A percentile compares a stretch with the other conserved stretches of the same genome.
Conservation (phyloP, 2,113 vertebrate genomes). For the Mesitornis unicolor region DNA sequence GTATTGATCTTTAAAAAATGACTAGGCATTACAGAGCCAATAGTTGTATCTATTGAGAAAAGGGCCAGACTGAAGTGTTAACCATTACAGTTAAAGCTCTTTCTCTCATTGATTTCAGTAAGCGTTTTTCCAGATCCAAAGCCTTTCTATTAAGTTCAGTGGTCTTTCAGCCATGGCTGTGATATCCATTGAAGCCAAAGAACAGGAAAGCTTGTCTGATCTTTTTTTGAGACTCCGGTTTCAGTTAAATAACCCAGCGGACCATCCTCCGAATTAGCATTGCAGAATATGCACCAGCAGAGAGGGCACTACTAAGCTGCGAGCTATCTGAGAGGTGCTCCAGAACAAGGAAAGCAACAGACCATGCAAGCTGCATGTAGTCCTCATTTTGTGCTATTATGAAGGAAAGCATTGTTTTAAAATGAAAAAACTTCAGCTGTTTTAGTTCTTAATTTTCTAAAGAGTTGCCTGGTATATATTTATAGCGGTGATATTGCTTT, state of each 20-base stretch:
- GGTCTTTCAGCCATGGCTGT: neutral
- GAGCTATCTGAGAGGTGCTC: neutral
- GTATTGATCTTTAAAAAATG: conserved; percentile 34
- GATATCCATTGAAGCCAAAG: neutral
- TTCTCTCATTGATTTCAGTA: neutral
- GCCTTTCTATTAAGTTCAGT: neutral
- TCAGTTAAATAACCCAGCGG: neutral
- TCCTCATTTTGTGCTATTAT: neutral
- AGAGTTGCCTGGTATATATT: neutral
- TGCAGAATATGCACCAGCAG: neutral
- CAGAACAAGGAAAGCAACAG: neutral
- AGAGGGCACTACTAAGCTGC: neutral
- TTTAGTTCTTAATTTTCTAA: neutral
- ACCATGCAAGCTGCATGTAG: neutral
- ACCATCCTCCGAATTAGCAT: neutral
- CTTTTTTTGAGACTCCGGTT: neutral
- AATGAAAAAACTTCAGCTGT: neutral
- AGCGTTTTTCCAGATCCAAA: conserved; percentile 16
- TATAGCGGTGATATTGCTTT: neutral
- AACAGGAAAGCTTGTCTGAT: conserved; percentile 15
- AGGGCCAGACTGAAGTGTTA: conserved; percentile 7
- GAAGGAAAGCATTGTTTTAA: neutral
- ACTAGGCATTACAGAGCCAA: neutral
- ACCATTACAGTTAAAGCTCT: neutral
- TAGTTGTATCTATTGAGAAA: neutral